phyloP scores from a whole-genome alignment of 2,888 invertebrate species.

The Drosophila infuscata region DNA sequence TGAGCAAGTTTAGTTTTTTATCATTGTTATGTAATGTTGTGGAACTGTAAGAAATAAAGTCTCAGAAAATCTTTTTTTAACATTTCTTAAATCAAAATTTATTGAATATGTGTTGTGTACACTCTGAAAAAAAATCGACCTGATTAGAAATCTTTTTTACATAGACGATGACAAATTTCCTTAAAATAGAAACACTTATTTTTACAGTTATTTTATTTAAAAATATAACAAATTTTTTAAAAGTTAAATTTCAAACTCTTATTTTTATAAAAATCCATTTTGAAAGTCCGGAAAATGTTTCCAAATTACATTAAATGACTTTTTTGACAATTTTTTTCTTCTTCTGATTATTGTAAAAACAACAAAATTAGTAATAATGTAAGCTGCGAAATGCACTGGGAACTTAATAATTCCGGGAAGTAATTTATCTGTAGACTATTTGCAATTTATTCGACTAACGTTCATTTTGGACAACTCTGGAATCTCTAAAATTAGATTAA shows the following conservation, averaged over 20 bases:
- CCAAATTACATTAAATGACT: not conserved
- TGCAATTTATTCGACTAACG: not conserved
- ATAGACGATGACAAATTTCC: not conserved
- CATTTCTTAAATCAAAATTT: not conserved
- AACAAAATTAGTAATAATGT: not conserved
- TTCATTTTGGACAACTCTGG: not conserved
- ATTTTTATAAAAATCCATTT: not conserved
- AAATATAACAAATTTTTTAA: fast-evolving
- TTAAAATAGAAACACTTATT: fast-evolving
- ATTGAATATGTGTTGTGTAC: not conserved
- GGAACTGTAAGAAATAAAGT: not conserved
- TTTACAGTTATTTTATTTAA: not conserved
- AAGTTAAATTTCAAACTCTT: not conserved
- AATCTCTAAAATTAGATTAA: not conserved
- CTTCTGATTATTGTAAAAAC: not conserved
- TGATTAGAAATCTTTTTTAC: not conserved
- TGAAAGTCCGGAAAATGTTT: not conserved
- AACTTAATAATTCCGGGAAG: not conserved
- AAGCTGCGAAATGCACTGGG: not conserved
- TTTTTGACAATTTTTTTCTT: not conserved
- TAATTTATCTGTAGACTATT: not conserved
- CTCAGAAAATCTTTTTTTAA: not conserved
- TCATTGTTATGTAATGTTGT: too few species aligned
- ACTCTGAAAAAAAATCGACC: not conserved
- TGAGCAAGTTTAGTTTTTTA: too few species aligned